Percentiles rank a stretch among this genome's conserved stretches.
Evolutionary conservation across 1,140 invertebrate genomes (phyloP).

Genomic region (Meloidogyne exigua): DNA sequence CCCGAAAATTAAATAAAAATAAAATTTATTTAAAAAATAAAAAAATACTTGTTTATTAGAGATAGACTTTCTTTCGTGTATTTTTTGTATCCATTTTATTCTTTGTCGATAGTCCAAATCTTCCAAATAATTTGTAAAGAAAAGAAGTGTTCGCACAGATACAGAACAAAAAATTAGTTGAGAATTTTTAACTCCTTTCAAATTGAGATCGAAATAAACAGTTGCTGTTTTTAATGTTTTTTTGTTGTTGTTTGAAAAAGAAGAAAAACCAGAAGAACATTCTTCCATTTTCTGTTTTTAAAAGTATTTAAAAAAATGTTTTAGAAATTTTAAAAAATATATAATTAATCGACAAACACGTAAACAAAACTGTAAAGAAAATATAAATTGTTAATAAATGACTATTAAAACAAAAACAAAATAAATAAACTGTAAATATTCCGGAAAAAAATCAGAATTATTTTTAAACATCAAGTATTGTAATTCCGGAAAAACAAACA

Average conservation of each 20-base stretch:
- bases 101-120: background rate
- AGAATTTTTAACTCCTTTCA: background rate
- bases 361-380: no score
- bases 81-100: background rate
- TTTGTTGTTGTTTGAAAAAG: background rate
- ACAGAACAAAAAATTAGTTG: background rate
- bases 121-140: background rate
- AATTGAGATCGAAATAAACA: background rate
- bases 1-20: slow-evolving; percentile 7
- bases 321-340: no score
- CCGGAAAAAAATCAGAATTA: no score
- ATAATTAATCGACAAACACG: no score
- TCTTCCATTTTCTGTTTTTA: background rate
- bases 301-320: background rate
- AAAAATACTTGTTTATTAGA: background rate
- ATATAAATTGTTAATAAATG: no score
- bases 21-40: background rate
- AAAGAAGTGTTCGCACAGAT: background rate
- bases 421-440: no score
- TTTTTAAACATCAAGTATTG: no score
- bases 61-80: background rate
- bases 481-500: no score
- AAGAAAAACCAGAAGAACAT: background rate
- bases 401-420: background rate
- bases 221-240: background rate